phyloP scores from a whole-genome alignment of 2,113 vertebrate species.

The Thomomys bottae region DNA sequence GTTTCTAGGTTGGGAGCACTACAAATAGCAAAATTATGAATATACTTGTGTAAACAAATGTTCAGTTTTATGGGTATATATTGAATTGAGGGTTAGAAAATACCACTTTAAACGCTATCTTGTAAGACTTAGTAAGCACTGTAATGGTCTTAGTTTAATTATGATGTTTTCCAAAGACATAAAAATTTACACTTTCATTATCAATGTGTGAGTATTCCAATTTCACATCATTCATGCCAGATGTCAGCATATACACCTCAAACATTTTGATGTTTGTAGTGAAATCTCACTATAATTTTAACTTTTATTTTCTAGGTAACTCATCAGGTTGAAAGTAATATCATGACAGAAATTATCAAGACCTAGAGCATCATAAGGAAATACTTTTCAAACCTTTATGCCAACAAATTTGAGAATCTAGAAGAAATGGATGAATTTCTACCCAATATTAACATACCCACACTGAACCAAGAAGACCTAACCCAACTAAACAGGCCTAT shows the following conservation, averaged over 20 bases:
- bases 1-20: background rate
- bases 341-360: too few relatives aligned
- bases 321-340: background rate
- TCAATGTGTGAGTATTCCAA: background rate
- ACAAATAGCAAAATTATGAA: slow-evolving; percentile 3
- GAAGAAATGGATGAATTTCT: too few relatives aligned
- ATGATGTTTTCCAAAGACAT: background rate
- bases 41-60: background rate
- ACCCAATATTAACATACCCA: too few relatives aligned
- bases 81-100: background rate
- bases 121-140: background rate
- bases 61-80: background rate
- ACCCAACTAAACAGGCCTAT: too few relatives aligned
- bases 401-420: too few relatives aligned
- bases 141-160: background rate
- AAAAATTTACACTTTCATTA: background rate
- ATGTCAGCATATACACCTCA: background rate
- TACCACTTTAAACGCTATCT: background rate
- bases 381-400: too few relatives aligned
- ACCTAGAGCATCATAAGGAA: too few relatives aligned
- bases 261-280: background rate
- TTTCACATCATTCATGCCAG: background rate
- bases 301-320: background rate
- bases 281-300: background rate
- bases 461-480: too few relatives aligned